Evolutionary conservation across 2,797 vertebrate species (phyloP).

Genomic region (Oceanodroma leucorhoa): DNA sequence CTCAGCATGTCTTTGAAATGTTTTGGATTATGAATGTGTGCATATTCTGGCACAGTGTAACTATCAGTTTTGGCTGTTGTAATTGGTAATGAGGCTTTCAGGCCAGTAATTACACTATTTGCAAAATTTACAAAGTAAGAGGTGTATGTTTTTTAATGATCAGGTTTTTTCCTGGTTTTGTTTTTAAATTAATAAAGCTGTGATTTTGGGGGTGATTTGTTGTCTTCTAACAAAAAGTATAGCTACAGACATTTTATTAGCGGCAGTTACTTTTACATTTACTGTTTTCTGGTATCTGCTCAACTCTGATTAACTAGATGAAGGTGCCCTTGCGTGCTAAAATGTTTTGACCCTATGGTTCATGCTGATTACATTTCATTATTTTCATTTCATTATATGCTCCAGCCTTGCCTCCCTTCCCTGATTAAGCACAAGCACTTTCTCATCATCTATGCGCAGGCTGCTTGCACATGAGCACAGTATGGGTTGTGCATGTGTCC

Average conservation of each 20-base stretch:
- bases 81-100: not conserved
- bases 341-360: not conserved
- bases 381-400: not conserved
- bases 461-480: not conserved
- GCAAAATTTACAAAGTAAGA: not conserved
- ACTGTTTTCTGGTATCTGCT: not conserved
- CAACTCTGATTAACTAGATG: not conserved
- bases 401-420: not conserved
- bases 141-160: not conserved
- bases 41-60: not conserved
- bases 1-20: not conserved
- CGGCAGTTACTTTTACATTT: not conserved
- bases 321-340: not conserved
- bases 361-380: not conserved
- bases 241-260: not conserved
- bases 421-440: not conserved
- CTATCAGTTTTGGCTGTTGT: not conserved
- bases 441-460: not conserved
- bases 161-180: not conserved
- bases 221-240: not conserved
- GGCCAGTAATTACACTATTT: not conserved
- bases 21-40: not conserved
- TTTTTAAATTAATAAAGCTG: not conserved
- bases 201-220: not conserved
- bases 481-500: fast-evolving